These are phyloP conservation scores for Metalampra italica DNA, from an alignment of 2,888 invertebrate genomes.

Conservation along the genomic window DNA sequence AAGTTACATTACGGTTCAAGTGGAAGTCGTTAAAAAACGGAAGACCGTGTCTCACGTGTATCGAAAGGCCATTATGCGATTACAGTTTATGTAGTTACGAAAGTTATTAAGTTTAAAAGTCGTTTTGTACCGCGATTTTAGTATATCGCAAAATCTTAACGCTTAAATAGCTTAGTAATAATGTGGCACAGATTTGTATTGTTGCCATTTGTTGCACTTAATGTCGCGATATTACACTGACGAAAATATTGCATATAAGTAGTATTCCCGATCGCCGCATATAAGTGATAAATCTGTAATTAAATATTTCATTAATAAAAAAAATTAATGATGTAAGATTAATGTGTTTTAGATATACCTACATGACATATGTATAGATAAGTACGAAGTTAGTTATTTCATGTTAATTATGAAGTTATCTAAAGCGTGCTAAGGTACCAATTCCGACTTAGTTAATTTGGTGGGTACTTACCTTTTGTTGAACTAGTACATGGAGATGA, in stretches of 20 bases:
- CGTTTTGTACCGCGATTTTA: conserved; percentile 19
- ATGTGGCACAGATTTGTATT: conserved; percentile 17
- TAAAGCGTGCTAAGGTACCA: too few species aligned
- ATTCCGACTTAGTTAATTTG: too few species aligned
- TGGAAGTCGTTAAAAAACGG: conserved; percentile 26
- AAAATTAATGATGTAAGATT: too few species aligned
- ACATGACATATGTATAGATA: too few species aligned
- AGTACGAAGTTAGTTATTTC: too few species aligned
- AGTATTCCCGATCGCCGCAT: too few species aligned
- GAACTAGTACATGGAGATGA: too few species aligned
- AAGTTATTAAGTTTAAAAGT: conserved; percentile 43
- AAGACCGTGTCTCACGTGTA: conserved; percentile 12
- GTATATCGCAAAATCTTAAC: conserved; percentile 37
- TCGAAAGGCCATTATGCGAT: conserved; percentile 28
- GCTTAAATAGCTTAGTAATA: conserved; percentile 27
- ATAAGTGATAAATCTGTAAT: too few species aligned
- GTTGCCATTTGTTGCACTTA: conserved; percentile 12
- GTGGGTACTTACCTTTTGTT: too few species aligned
- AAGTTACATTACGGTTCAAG: not conserved
- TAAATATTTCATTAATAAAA: too few species aligned
- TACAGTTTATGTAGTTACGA: conserved; percentile 31
- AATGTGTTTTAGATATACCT: too few species aligned
- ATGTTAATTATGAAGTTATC: too few species aligned
- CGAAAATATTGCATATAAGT: not conserved
- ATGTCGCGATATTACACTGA: not conserved